Percentiles rank a stretch among this genome's conserved stretches.
These are phyloP conservation scores for Daboia siamensis DNA, from an alignment of 2,113 vertebrate genomes.

Conservation along the genomic window DNA sequence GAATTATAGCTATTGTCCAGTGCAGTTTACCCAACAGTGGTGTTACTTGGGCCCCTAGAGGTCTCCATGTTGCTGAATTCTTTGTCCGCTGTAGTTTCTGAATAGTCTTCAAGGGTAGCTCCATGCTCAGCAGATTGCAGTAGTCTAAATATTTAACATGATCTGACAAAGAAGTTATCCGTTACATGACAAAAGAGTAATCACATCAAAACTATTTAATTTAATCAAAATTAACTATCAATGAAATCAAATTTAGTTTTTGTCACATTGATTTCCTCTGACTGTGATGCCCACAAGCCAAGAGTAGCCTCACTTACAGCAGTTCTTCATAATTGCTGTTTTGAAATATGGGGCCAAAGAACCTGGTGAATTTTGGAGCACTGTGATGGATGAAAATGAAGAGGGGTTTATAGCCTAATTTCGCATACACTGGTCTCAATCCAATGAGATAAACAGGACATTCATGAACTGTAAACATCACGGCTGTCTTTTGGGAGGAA, in stretches of 20 bases:
- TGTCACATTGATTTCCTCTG: neutral
- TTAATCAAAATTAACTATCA: neutral
- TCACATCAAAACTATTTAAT: neutral
- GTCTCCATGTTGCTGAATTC: neutral
- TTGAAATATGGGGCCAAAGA: neutral
- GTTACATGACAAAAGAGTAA: neutral
- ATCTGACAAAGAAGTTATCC: neutral
- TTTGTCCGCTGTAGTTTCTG: neutral
- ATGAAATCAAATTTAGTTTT: neutral
- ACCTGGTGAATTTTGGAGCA: neutral
- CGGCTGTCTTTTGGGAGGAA: neutral
- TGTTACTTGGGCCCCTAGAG: neutral
- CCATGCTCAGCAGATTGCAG: neutral
- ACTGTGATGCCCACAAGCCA: neutral
- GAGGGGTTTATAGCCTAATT: neutral
- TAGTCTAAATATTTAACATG: neutral
- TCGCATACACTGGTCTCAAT: neutral
- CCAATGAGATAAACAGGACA: neutral
- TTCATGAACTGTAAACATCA: conserved; percentile 3
- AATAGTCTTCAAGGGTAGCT: neutral
- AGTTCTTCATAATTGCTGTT: conserved; percentile 7
- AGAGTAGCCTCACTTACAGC: neutral
- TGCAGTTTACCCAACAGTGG: neutral
- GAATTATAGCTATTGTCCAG: neutral
- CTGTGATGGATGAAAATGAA: neutral